Evolutionary conservation across 2,797 vertebrate species (phyloP).

Genomic region (Novumbra hubbsi): DNA sequence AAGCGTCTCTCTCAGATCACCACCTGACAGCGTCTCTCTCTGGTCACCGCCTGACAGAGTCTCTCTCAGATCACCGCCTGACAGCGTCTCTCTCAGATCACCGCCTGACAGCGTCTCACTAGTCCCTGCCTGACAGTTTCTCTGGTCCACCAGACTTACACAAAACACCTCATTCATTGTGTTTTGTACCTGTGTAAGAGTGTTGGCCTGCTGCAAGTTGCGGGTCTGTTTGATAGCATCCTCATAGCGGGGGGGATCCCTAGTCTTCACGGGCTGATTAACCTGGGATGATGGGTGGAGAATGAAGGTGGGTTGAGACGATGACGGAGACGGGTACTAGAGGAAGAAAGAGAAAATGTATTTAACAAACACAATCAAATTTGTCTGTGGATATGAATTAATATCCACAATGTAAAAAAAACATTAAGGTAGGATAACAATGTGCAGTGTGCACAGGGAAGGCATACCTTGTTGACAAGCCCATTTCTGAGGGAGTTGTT

Average conservation of each 20-base stretch:
- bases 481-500: conserved; percentile 81
- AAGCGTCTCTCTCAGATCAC: too few species aligned
- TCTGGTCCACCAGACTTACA: neutral
- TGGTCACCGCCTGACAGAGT: too few species aligned
- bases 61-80: too few species aligned
- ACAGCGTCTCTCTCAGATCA: too few species aligned
- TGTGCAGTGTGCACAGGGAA: neutral
- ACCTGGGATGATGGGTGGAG: conserved; percentile 73
- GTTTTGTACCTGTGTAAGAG: conserved; percentile 61
- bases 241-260: conserved; percentile 94
- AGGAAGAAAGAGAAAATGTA: conserved; percentile 5
- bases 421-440: neutral
- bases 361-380: conserved; percentile 9
- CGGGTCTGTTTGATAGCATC: conserved; percentile 95
- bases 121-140: neutral
- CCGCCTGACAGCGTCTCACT: neutral
- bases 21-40: too few species aligned
- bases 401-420: neutral
- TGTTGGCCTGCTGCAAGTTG: conserved; percentile 75
- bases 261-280: conserved; percentile 76
- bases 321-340: conserved; percentile 75
- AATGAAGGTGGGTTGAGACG: conserved; percentile 78
- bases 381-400: neutral
- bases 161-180: neutral
- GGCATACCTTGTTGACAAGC: conserved; percentile 80